Percentiles rank a stretch among this genome's conserved stretches.
These are phyloP conservation scores for Pelobates cultripes DNA, from an alignment of 2,797 vertebrate species.

Conservation along the genomic window DNA sequence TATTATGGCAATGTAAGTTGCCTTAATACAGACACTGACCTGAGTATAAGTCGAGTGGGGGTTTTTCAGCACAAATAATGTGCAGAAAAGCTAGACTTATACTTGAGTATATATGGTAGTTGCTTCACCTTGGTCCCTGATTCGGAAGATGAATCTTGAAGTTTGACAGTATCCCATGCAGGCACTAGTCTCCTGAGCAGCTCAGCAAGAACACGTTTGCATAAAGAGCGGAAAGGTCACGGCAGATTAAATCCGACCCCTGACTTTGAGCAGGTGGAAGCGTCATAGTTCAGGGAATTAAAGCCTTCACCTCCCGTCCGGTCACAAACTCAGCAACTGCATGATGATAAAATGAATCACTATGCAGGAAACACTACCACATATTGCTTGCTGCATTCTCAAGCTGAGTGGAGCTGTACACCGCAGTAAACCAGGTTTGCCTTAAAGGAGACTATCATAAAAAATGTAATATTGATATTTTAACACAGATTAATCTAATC, in stretches of 20 bases:
- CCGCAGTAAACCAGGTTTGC: too few species aligned
- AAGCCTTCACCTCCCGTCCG: background rate
- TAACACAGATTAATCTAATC: too few species aligned
- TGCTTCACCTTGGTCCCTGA: slow-evolving; percentile 3
- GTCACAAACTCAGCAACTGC: background rate
- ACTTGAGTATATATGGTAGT: too few species aligned
- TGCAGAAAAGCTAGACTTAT: too few species aligned
- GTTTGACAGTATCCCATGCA: slow-evolving; percentile 1
- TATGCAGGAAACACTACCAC: background rate
- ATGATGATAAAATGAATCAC: slow-evolving; percentile 4
- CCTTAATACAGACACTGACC: too few species aligned
- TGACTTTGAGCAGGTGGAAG: slow-evolving; percentile 18
- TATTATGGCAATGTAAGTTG: too few species aligned
- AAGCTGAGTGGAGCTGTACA: too few species aligned
- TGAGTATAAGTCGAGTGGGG: too few species aligned
- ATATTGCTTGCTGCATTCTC: too few species aligned
- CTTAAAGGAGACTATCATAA: too few species aligned
- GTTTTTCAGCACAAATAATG: too few species aligned
- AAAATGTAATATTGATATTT: too few species aligned
- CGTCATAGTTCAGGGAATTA: slow-evolving; percentile 23
- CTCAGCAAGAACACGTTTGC: slow-evolving; percentile 6
- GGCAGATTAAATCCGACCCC: slow-evolving; percentile 11
- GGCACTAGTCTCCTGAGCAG: background rate
- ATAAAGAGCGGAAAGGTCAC: slow-evolving; percentile 32
- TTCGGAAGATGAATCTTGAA: background rate